Percentiles rank a stretch among this genome's conserved stretches.
Conservation (phyloP, 2,797 vertebrate genomes). For the Sebastes baramenuke region DNA sequence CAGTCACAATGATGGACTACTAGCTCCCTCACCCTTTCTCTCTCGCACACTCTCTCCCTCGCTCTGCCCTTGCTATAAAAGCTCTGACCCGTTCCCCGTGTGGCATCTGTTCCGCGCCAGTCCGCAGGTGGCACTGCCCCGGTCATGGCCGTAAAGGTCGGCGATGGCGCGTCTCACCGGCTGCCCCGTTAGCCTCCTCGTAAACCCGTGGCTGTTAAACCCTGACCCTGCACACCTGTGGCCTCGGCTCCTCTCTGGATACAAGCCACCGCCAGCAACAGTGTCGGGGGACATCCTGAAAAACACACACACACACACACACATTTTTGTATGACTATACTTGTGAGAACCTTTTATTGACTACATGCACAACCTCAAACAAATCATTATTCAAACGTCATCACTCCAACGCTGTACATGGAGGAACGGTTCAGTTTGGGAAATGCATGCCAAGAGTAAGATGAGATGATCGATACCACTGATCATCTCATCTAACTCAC, state of each 20-base stretch:
- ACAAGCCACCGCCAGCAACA: constrained; percentile 41
- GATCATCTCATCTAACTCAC: not conserved
- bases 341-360: not conserved
- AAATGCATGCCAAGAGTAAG: not conserved
- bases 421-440: not conserved
- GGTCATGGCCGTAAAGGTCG: constrained; percentile 69
- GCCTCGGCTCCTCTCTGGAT: constrained; percentile 51
- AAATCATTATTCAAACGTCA: not conserved
- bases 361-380: not conserved
- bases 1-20: constrained; percentile 79
- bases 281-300: constrained; percentile 18
- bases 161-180: constrained; percentile 51
- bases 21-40: constrained; percentile 54
- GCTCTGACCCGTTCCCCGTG: constrained; percentile 58
- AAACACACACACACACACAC: constrained; percentile 26
- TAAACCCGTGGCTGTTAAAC: constrained; percentile 75
- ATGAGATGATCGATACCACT: not conserved
- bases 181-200: constrained; percentile 67
- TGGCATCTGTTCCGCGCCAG: constrained; percentile 77
- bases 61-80: constrained; percentile 70
- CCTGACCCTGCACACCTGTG: constrained; percentile 73
- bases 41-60: constrained; percentile 34
- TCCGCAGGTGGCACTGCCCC: constrained; percentile 77
- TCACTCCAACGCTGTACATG: not conserved
- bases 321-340: constrained; percentile 3